phyloP scores from a whole-genome alignment of 2,888 invertebrate genomes.

The Drosophila subsilvestris region DNA sequence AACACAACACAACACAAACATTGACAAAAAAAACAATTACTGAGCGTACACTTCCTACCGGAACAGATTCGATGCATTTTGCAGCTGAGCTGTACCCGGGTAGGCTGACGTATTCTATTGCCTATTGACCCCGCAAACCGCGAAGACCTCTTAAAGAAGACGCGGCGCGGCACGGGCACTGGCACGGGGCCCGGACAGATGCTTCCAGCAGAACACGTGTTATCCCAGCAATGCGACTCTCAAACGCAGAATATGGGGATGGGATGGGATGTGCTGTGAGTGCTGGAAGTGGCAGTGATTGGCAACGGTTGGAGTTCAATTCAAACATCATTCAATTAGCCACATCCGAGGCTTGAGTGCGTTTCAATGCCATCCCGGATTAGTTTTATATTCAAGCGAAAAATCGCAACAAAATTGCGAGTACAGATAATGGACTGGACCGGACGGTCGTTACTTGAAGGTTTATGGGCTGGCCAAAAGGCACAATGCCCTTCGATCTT shows the following conservation, averaged over 20 bases:
- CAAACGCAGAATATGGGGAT: slow-evolving; percentile 25
- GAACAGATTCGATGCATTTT: slow-evolving; percentile 15
- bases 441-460: slow-evolving; percentile 55
- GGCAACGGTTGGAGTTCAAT: slow-evolving; percentile 30
- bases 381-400: slow-evolving; percentile 44
- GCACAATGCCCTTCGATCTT: slow-evolving; percentile 46
- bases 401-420: slow-evolving; percentile 18
- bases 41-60: slow-evolving; percentile 31
- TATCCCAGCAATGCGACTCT: slow-evolving; percentile 17
- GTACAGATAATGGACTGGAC: slow-evolving; percentile 31
- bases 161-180: background rate
- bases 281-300: slow-evolving; percentile 6
- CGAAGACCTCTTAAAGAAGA: too few species aligned
- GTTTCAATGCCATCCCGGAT: slow-evolving; percentile 61
- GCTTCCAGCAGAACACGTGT: background rate
- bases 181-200: background rate
- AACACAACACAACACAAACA: slow-evolving; percentile 1
- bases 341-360: slow-evolving; percentile 60
- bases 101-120: slow-evolving; percentile 1
- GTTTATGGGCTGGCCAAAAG: slow-evolving; percentile 59
- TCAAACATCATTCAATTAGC: slow-evolving; percentile 64
- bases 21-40: slow-evolving; percentile 12
- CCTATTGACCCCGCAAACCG: background rate
- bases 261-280: slow-evolving; percentile 10
- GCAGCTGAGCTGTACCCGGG: background rate